Base-by-base conservation (phyloP, 2,797 vertebrate genomes). In the Mus spretus region DNA sequence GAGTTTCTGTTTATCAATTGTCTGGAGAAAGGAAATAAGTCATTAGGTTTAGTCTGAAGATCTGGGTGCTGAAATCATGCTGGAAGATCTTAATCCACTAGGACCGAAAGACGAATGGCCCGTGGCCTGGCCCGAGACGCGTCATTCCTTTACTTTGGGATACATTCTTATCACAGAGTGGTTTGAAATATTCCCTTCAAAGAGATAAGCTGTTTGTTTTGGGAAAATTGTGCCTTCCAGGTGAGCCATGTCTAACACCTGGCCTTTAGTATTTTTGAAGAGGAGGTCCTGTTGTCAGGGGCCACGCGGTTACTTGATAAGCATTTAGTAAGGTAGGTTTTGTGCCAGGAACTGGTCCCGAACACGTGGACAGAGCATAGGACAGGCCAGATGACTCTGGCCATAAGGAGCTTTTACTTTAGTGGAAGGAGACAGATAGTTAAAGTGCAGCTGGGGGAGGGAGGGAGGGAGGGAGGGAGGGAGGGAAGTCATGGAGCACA, bases 61-160 rank as follows among this genome's bases (percentile, higher is more conserved):
- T 94, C 81, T 91, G 95, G 57, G 86, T 96, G 85, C 89, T 95
- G 97, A 97, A 98, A 98, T 98, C 83, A 94, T 91, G 87, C 96
- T 96, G 94, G 98, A 74, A 97, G 67, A 95, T 98, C 97, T 98
- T 97, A 97, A 98, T 98, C 97, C 70, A 57, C 92, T 85, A 78
- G 86, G 90, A 98, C 94, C 84, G 95, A 98, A 96, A 90, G 93
- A 75, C 65, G 95, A 96, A 96, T 55, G 24, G 7, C 0, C 0
- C 74, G 28, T 47, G 6, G 57, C 31, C 61, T 84, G 97, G 91
- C 77, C 50, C 44, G 0, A 75, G 97, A 90, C 65, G 80, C 65
- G 89, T 28, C 65, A 93, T 96, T 97, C 93, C 94, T 97, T 97
- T 84, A 53, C 81, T 77, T 72, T 83, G 90, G 75, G 31, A 90